phyloP scores from a whole-genome alignment of 2,113 vertebrate genomes.

The Nycticryphes semicollaris region DNA sequence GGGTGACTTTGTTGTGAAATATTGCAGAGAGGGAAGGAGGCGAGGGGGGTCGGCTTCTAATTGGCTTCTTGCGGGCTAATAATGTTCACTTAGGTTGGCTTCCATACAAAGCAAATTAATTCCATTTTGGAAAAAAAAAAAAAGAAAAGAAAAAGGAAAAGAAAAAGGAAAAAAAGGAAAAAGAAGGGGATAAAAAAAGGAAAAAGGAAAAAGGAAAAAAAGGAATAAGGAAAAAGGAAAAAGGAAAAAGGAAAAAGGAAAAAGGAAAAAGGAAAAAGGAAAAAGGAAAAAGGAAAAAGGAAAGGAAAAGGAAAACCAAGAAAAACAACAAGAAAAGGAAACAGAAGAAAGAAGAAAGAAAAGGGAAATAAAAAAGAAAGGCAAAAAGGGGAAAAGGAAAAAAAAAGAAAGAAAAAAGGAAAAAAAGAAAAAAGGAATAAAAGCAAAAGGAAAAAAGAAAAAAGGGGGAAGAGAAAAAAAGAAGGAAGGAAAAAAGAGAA shows the following conservation, averaged over 20 bases:
- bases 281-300: fast-evolving
- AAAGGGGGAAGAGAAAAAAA: too few relatives aligned
- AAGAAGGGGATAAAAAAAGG: background rate
- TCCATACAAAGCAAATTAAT: background rate
- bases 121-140: background rate
- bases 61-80: background rate
- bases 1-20: conserved; percentile 34
- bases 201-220: too few relatives aligned
- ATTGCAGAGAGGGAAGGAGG: background rate
- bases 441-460: fast-evolving
- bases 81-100: background rate
- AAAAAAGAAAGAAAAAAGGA: background rate
- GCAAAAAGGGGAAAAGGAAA: fast-evolving
- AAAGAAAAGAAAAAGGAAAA: fast-evolving
- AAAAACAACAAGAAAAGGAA: fast-evolving
- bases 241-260: fast-evolving
- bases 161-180: too few relatives aligned
- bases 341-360: fast-evolving
- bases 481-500: fast-evolving
- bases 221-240: background rate
- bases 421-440: fast-evolving
- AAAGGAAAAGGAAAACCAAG: fast-evolving
- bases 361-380: too few relatives aligned
- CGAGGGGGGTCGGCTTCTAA: background rate
- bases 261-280: fast-evolving